Evolutionary conservation across 2,888 invertebrate genomes (phyloP).

Genomic region (Terebella lapidaria): DNA sequence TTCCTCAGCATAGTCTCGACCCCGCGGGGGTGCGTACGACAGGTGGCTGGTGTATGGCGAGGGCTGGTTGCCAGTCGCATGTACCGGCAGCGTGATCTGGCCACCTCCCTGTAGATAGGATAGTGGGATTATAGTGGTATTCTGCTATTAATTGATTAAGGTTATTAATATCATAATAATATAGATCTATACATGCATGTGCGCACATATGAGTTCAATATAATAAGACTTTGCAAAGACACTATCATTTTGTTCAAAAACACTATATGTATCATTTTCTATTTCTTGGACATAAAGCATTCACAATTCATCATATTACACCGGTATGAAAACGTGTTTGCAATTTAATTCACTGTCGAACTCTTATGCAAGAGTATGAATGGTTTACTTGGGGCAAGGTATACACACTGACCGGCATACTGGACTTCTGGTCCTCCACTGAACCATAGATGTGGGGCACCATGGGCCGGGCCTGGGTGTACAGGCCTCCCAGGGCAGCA

Average conservation of each 20-base stretch:
- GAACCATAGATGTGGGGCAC: conserved; percentile 46
- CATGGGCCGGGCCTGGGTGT: conserved; percentile 48
- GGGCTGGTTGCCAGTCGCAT: conserved; percentile 41
- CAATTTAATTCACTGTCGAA: too few relatives aligned
- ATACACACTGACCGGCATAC: conserved; percentile 33
- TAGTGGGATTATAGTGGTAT: neutral
- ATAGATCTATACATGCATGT: too few relatives aligned
- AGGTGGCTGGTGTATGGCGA: conserved; percentile 51
- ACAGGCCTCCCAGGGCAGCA: conserved; percentile 48
- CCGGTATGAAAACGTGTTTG: too few relatives aligned
- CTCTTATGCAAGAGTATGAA: too few relatives aligned
- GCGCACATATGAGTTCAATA: neutral
- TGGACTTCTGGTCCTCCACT: conserved; percentile 31
- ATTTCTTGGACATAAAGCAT: too few relatives aligned
- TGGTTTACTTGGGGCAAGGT: neutral
- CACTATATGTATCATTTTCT: neutral
- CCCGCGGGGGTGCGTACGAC: conserved; percentile 47
- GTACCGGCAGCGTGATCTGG: conserved; percentile 37
- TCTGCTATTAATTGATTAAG: neutral
- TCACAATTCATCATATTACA: too few relatives aligned
- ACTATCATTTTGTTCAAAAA: too few relatives aligned
- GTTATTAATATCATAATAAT: neutral
- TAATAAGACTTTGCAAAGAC: too few relatives aligned
- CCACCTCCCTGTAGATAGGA: conserved; percentile 40
- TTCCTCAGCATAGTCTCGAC: conserved; percentile 40